Evolutionary conservation across 2,888 invertebrate species (phyloP).

Genomic region (Tachina lurida): DNA sequence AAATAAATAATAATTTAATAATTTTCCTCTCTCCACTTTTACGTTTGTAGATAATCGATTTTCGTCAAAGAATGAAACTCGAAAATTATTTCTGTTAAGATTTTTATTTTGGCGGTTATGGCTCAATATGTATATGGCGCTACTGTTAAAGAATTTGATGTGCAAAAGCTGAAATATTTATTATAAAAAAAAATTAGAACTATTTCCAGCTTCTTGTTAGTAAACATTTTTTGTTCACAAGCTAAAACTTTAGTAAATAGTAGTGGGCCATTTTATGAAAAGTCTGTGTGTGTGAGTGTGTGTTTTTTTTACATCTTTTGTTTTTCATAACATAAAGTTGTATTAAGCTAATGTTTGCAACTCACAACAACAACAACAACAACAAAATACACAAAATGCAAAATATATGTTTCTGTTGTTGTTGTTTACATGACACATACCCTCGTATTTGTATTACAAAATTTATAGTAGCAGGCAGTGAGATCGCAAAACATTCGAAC

Average conservation of each 20-base stretch:
- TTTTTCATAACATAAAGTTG: too few species aligned
- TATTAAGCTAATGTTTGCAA: background rate
- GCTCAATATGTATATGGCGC: background rate
- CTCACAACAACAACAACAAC: background rate
- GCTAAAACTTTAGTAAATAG: conserved; percentile 17
- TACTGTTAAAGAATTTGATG: background rate
- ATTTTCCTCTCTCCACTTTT: too few species aligned
- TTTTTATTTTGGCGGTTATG: too few species aligned
- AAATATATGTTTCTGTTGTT: conserved; percentile 10
- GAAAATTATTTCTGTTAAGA: too few species aligned
- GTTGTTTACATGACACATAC: background rate
- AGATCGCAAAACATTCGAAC: background rate
- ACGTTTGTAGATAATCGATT: too few species aligned
- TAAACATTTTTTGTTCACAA: conserved; percentile 4
- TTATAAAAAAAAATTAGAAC: background rate
- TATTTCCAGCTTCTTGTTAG: conserved; percentile 1
- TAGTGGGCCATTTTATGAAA: conserved; percentile 38
- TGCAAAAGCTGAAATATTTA: background rate
- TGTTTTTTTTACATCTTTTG: background rate
- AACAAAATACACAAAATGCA: background rate
- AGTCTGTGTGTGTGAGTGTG: conserved; percentile 1
- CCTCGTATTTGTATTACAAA: conserved; percentile 1
- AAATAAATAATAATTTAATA: too few species aligned
- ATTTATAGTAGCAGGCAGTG: conserved; percentile 4
- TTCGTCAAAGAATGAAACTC: too few species aligned